Conservation (phyloP, 1,140 invertebrate genomes). For the Drosophila mauritiana region DNA sequence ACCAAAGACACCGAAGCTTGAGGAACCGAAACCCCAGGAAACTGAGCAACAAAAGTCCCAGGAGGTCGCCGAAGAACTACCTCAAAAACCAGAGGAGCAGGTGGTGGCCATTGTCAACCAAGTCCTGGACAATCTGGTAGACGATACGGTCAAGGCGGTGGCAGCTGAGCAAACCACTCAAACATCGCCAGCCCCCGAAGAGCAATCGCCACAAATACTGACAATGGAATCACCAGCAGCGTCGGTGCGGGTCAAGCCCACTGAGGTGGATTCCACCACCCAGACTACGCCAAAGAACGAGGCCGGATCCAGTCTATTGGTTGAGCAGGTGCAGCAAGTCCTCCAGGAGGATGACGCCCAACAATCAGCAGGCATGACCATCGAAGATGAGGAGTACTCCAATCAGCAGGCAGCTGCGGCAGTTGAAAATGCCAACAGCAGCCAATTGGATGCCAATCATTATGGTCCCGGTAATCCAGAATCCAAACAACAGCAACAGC, state of each 20-base stretch:
- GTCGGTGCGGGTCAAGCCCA: constrained; percentile 50
- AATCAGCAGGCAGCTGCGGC: constrained; percentile 86
- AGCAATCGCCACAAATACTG: constrained; percentile 10
- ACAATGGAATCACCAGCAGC: constrained; percentile 18
- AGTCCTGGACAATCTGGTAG: constrained; percentile 67
- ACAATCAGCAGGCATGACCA: not conserved
- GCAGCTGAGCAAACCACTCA: constrained; percentile 62
- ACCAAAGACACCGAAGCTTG: no score
- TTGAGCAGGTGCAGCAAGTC: constrained; percentile 24
- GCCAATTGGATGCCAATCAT: constrained; percentile 88
- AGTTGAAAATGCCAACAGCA: constrained; percentile 13
- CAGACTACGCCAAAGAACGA: constrained; percentile 79
- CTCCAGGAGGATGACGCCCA: constrained; percentile 16
- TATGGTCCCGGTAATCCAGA: constrained; percentile 85
- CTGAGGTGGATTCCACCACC: constrained; percentile 78
- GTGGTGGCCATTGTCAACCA: constrained; percentile 70
- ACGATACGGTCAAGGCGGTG: constrained; percentile 67
- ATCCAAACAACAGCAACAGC: constrained; percentile 84
- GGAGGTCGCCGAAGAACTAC: not conserved
- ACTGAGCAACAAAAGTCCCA: not conserved
- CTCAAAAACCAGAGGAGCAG: constrained; percentile 39
- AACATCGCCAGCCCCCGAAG: constrained; percentile 37
- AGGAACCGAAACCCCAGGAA: not conserved
- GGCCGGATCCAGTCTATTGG: constrained; percentile 29
- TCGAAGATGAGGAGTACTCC: constrained; percentile 49